These are phyloP conservation scores for Epicauta chinensis DNA, from an alignment of 1,140 invertebrate species.

Conservation along the genomic window DNA sequence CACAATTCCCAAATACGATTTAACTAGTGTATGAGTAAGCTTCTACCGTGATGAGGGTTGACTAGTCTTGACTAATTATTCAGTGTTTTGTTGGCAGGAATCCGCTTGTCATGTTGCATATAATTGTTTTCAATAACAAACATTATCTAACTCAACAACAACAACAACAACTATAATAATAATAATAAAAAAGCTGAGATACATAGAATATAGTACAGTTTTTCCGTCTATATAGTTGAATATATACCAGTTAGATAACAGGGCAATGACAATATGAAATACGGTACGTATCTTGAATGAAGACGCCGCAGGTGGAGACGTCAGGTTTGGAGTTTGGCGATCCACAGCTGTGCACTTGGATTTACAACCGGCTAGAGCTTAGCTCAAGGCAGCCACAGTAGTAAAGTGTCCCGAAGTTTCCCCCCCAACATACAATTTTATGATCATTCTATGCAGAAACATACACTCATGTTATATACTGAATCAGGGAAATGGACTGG, in stretches of 20 bases:
- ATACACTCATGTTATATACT: conserved; percentile 17
- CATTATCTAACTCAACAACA: neutral
- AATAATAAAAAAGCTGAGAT: neutral
- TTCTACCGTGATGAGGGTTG: conserved; percentile 17
- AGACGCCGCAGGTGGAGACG: conserved; percentile 7
- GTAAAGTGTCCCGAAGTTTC: conserved; percentile 24
- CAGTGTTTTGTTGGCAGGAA: conserved; percentile 9
- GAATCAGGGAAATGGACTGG: conserved; percentile 15
- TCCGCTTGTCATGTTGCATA: neutral
- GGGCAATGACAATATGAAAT: neutral
- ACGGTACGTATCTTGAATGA: neutral
- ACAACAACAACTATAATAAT: conserved; percentile 1
- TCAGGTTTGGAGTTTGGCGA: conserved; percentile 6
- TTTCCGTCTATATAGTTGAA: neutral
- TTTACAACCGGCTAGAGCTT: conserved; percentile 30
- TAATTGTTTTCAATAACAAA: neutral
- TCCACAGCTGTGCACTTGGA: conserved; percentile 22
- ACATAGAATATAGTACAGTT: neutral
- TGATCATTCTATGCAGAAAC: conserved; percentile 30
- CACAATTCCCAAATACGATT: conserved; percentile 9
- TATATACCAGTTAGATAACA: neutral
- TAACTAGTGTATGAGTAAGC: conserved; percentile 18
- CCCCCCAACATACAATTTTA: conserved; percentile 18
- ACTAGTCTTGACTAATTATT: conserved; percentile 18
- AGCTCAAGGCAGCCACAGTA: conserved; percentile 23